A percentile compares a stretch with the other conserved stretches of the same genome.
These are phyloP conservation scores for Tonatia bakeri DNA, from an alignment of 2,113 vertebrate genomes.

Conservation along the genomic window DNA sequence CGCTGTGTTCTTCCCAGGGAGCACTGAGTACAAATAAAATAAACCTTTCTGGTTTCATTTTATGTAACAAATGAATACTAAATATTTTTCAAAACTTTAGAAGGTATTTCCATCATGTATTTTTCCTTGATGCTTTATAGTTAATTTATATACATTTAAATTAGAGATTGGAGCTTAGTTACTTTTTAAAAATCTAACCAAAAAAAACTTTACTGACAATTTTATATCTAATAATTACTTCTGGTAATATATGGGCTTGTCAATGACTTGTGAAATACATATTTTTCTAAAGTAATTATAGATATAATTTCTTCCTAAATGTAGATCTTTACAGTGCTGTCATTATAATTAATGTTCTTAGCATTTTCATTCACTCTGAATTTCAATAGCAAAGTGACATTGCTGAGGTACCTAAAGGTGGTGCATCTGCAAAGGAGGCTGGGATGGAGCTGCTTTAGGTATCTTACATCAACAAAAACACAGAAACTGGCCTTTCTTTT, in stretches of 20 bases:
- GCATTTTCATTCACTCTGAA: background rate
- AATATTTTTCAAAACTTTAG: background rate
- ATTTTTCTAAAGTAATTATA: background rate
- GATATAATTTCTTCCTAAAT: background rate
- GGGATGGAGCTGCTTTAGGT: background rate
- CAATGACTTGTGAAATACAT: background rate
- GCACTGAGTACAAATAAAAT: background rate
- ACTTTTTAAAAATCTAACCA: background rate
- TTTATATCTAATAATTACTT: background rate
- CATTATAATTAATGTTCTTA: background rate
- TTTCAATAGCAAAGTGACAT: background rate
- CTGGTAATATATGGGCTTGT: background rate
- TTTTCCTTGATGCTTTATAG: background rate
- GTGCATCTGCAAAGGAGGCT: background rate
- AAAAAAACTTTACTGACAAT: background rate
- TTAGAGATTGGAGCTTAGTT: background rate
- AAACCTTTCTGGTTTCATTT: background rate
- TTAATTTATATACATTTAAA: background rate
- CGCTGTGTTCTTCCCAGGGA: background rate
- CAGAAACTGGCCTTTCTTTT: background rate
- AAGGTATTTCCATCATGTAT: background rate
- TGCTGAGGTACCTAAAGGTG: background rate
- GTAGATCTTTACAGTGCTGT: background rate
- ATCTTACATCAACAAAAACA: background rate
- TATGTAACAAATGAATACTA: background rate